Evolutionary conservation across 2,888 invertebrate species (phyloP), one percentile per base, ranked within the genome.

Genomic region (Romanomermis culicivorax): DNA sequence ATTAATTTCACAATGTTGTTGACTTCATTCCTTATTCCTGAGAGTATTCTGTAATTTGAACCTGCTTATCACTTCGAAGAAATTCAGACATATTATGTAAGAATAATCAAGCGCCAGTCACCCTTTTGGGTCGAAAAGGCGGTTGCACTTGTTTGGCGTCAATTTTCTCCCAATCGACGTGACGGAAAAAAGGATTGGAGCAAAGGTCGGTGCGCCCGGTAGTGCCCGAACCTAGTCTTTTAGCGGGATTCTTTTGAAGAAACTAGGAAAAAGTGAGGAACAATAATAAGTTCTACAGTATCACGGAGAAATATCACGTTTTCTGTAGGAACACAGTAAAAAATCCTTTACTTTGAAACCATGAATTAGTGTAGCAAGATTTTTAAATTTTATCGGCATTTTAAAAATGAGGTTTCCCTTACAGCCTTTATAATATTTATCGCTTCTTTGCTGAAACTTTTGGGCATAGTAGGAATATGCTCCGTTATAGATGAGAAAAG

Each of bases 121-220:
- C 97, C 73, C 99, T 91, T 77, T 89, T 93, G 53, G 97, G 97
- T 72, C 95, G 97, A 75, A 95, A 99, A 0, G 97, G 97, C 51
- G 97, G 97, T 70, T 99, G 97, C 54, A 99, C 86, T 72, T 97
- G 95, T 7, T 93, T 75, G 55, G 83, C 84, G 73, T 95, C 93
- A 60, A 99, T 86, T 70, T 82, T 83, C 60, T 85, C 84, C 97
- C 97, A 99, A 75, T 95, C 91, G 67, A 99, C 93, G 64, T 93
- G 80, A 25, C 95, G 77, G 79, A 67, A 67, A 77, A 97, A 97
- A 7, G 86, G 81, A 71, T 97, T 95, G 59, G 82, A 82, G 67
- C 93, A 80, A 25, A 99, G 86, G 67, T 97, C 93, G 65, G 89
- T 85, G 70, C 95, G 93, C 0, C 93, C 93, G 52, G 80, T 78